Percentiles rank a stretch among this genome's conserved stretches.
Conservation (phyloP, 2,888 invertebrate genomes). For the Onchidella celtica region DNA sequence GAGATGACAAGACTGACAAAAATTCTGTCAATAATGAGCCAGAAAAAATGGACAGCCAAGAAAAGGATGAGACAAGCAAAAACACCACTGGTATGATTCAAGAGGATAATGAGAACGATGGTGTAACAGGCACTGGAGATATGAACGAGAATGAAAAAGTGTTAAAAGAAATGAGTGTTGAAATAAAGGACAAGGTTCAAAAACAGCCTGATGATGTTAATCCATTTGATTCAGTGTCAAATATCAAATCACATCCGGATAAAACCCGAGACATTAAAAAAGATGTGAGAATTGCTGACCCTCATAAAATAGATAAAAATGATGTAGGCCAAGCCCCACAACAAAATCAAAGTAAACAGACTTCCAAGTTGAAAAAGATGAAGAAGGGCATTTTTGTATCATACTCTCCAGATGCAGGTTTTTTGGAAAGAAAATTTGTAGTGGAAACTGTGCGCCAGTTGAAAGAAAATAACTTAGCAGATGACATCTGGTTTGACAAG, state of each 20-base stretch:
- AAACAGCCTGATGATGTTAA: constrained; percentile 34
- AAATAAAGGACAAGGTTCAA: constrained; percentile 54
- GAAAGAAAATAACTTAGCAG: constrained; percentile 78
- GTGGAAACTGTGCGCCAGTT: constrained; percentile 76
- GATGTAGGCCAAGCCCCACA: background rate
- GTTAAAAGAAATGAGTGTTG: constrained; percentile 47
- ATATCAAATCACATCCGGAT: constrained; percentile 61
- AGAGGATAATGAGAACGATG: background rate
- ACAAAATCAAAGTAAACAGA: constrained; percentile 1
- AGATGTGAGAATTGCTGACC: background rate
- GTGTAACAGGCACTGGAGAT: background rate
- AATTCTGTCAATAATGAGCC: background rate
- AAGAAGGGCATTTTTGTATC: constrained; percentile 78
- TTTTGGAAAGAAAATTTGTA: constrained; percentile 76
- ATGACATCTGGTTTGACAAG: constrained; percentile 79
- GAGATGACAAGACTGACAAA: background rate
- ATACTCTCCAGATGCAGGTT: constrained; percentile 78
- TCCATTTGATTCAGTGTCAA: constrained; percentile 44
- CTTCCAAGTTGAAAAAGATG: constrained; percentile 59
- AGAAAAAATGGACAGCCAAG: constrained; percentile 31
- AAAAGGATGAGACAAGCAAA: constrained; percentile 3
- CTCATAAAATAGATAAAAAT: constrained; percentile 6
- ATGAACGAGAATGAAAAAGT: constrained; percentile 5
- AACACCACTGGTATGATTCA: background rate
- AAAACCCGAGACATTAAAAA: constrained; percentile 29